Evolutionary conservation across 92 coral and sea anemone species (phyloP).

Genomic region (Siderastrea siderea): DNA sequence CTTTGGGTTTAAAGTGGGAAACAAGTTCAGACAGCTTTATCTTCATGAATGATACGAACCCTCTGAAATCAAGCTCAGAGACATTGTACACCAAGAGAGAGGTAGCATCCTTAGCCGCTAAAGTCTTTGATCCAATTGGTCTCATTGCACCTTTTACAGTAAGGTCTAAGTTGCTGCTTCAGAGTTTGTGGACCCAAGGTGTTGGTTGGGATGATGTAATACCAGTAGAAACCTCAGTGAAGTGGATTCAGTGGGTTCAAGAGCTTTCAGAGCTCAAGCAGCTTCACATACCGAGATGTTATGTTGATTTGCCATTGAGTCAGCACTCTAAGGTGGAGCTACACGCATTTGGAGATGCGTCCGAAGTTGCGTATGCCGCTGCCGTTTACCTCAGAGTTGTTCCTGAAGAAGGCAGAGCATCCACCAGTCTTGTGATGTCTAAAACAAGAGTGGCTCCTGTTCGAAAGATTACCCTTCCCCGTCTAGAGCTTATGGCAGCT

Average conservation of each 20-base stretch:
- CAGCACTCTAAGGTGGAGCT: slow-evolving; percentile 34
- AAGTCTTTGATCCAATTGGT: slow-evolving; percentile 59
- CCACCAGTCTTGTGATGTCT: slow-evolving; percentile 45
- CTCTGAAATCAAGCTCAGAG: neutral
- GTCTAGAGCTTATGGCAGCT: slow-evolving; percentile 52
- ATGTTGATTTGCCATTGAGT: slow-evolving; percentile 20
- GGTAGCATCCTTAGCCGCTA: slow-evolving; percentile 3
- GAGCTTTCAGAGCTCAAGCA: slow-evolving; percentile 23
- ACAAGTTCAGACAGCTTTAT: neutral
- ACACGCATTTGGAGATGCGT: slow-evolving; percentile 62
- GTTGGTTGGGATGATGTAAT: slow-evolving; percentile 51
- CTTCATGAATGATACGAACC: neutral
- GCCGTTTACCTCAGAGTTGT: slow-evolving; percentile 53
- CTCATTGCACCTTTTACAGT: slow-evolving; percentile 41
- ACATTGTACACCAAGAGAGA: too few relatives aligned
- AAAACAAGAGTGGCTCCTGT: slow-evolving; percentile 56
- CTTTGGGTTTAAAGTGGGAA: slow-evolving; percentile 15
- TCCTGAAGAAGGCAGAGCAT: slow-evolving; percentile 21
- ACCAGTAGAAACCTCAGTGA: slow-evolving; percentile 14
- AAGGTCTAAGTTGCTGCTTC: slow-evolving; percentile 40
- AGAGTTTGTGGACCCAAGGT: slow-evolving; percentile 58
- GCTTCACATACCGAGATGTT: slow-evolving; percentile 36
- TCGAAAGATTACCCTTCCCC: slow-evolving; percentile 43
- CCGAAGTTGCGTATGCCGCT: slow-evolving; percentile 55
- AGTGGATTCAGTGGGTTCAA: slow-evolving; percentile 41